A percentile compares a stretch with the other conserved stretches of the same genome.
phyloP scores from a whole-genome alignment of 2,888 invertebrate species.

The Andricus quercusramuli region DNA sequence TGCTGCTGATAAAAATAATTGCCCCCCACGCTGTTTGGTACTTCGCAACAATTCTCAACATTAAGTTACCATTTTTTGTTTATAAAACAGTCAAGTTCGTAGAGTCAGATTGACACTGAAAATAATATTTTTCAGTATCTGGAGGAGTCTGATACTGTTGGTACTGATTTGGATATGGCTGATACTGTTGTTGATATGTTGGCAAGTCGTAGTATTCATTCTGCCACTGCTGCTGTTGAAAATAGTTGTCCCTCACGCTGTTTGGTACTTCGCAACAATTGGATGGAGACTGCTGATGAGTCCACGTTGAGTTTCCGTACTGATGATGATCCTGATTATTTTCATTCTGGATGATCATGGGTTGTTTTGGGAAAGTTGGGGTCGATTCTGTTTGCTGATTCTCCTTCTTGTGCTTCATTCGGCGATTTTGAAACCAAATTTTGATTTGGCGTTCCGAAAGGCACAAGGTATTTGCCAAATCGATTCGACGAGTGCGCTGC shows the following conservation, averaged over 20 bases:
- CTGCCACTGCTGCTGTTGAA: constrained; percentile 13
- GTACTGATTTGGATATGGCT: neutral
- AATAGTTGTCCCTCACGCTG: constrained; percentile 14
- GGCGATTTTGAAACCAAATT: constrained; percentile 98
- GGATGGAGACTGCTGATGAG: neutral
- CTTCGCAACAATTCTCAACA: neutral
- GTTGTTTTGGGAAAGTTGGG: neutral
- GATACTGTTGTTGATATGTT: constrained; percentile 1
- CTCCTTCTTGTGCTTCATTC: constrained; percentile 97
- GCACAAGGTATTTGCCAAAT: constrained; percentile 97
- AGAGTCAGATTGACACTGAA: neutral
- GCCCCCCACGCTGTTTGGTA: neutral
- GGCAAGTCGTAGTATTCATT: neutral
- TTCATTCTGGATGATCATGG: neutral
- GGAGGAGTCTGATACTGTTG: neutral
- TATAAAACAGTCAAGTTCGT: neutral
- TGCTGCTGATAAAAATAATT: constrained; percentile 14
- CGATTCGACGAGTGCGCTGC: constrained; percentile 95
- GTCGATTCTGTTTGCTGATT: constrained; percentile 76
- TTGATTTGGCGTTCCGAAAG: constrained; percentile 97
- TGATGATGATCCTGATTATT: neutral
- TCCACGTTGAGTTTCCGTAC: neutral
- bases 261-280: neutral
- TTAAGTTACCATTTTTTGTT: too few relatives aligned
- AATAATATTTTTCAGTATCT: neutral